Percentiles rank a stretch among this genome's conserved stretches.
Evolutionary conservation across 2,113 vertebrate genomes (phyloP).

Genomic region (Passerina amoena): DNA sequence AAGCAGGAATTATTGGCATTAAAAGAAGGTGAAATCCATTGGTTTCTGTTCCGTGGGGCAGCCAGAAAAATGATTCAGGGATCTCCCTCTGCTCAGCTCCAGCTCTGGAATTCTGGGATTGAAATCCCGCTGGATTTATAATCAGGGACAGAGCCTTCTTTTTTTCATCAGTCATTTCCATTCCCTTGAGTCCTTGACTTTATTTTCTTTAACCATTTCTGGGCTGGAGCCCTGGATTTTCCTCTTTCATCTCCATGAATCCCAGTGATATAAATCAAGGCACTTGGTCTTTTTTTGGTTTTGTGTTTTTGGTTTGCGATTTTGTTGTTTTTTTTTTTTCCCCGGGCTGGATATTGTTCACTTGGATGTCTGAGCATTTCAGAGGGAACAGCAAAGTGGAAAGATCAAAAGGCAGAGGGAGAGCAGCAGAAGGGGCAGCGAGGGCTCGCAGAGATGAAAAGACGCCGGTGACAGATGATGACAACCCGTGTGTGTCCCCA

Average conservation of each 20-base stretch:
- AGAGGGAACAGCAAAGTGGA: not conserved
- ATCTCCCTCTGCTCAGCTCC: not conserved
- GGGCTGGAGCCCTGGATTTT: not conserved
- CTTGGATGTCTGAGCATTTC: not conserved
- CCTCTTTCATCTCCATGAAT: not conserved
- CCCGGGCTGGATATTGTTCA: not conserved
- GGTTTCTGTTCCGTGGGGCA: not conserved
- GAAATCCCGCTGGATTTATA: not conserved
- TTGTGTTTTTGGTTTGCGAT: not conserved
- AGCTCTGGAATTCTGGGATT: not conserved
- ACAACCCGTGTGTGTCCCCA: not conserved
- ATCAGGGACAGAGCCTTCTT: not conserved
- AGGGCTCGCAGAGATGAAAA: not conserved
- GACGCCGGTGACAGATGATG: not conserved
- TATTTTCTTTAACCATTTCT: not conserved
- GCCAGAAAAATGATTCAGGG: not conserved
- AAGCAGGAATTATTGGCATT: not conserved
- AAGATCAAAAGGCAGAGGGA: not conserved
- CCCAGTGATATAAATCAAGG: fast-evolving
- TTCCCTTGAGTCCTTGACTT: not conserved
- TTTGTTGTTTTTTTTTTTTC: too few relatives aligned
- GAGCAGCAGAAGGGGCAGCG: not conserved
- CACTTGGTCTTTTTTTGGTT: fast-evolving
- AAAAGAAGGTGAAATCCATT: not conserved
- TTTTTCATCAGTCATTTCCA: not conserved